phyloP scores from a whole-genome alignment of 2,113 vertebrate species.

The Haemorhous mexicanus region DNA sequence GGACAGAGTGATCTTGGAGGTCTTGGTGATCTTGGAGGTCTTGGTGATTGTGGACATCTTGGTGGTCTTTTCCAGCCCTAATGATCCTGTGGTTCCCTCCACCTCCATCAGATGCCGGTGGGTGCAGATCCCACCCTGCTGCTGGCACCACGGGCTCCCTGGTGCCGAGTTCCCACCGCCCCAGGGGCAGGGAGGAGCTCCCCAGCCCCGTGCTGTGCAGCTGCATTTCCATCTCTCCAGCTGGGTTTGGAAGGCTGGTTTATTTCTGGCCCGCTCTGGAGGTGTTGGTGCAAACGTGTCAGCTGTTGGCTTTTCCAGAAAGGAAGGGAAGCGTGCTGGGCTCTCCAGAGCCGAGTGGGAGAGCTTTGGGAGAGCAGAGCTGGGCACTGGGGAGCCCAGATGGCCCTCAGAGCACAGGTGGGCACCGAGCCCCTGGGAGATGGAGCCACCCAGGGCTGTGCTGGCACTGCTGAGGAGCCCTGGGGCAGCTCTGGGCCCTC shows the following conservation, averaged over 20 bases:
- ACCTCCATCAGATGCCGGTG: not conserved
- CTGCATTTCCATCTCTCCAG: conserved; percentile 15
- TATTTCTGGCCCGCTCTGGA: conserved; percentile 53
- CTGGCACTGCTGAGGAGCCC: not conserved
- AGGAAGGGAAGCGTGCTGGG: conserved; percentile 17
- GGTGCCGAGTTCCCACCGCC: fast-evolving
- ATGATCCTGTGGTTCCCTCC: not conserved
- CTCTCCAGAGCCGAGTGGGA: conserved; percentile 10
- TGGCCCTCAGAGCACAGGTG: not conserved
- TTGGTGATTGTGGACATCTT: not conserved
- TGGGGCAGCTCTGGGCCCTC: not conserved
- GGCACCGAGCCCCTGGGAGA: not conserved
- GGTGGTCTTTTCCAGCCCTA: not conserved
- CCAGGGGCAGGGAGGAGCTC: not conserved
- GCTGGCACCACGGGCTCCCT: not conserved
- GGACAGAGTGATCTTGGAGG: not conserved
- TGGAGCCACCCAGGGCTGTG: not conserved
- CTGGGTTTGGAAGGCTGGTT: not conserved
- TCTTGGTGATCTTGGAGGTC: not conserved
- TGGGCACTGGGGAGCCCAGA: not conserved
- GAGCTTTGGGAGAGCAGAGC: not conserved
- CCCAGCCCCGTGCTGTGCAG: not conserved
- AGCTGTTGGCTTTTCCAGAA: conserved; percentile 45
- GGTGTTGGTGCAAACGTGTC: conserved; percentile 47
- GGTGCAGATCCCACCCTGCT: not conserved